Evolutionary conservation across 2,113 vertebrate genomes (phyloP).

Genomic region (Trinectes maculatus): DNA sequence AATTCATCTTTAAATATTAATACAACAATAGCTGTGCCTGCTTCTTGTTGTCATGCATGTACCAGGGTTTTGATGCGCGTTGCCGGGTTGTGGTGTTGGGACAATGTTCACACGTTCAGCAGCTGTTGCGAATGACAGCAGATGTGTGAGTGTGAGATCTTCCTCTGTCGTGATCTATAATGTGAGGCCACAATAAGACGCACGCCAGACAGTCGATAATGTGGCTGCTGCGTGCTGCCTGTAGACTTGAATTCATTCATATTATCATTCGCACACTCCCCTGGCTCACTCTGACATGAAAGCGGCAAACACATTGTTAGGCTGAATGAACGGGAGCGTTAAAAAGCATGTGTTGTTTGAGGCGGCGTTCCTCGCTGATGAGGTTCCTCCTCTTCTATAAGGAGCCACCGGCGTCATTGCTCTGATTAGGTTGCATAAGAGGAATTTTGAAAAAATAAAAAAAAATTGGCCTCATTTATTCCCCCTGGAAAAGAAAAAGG

Average conservation of each 20-base stretch:
- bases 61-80: not conserved
- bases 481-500: constrained; percentile 52
- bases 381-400: constrained; percentile 54
- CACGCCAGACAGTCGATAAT: constrained; percentile 17
- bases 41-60: not conserved
- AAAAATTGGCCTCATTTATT: constrained; percentile 72
- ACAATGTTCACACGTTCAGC: constrained; percentile 1
- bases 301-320: constrained; percentile 19
- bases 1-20: constrained; percentile 11
- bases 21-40: not conserved
- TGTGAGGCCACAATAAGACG: not conserved
- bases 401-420: constrained; percentile 64
- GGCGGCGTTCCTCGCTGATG: constrained; percentile 27
- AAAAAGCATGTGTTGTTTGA: constrained; percentile 22
- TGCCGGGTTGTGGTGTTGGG: not conserved
- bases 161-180: constrained; percentile 24
- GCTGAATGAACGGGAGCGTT: constrained; percentile 18
- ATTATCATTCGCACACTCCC: constrained; percentile 29
- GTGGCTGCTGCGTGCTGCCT: constrained; percentile 12
- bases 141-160: constrained; percentile 11
- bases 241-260: constrained; percentile 22
- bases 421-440: constrained; percentile 74
- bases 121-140: constrained; percentile 13
- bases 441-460: too few species aligned
- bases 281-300: constrained; percentile 2